Percentiles rank a stretch among this genome's conserved stretches.
Conservation (phyloP, 2,888 invertebrate species). For the Timandra comae region DNA sequence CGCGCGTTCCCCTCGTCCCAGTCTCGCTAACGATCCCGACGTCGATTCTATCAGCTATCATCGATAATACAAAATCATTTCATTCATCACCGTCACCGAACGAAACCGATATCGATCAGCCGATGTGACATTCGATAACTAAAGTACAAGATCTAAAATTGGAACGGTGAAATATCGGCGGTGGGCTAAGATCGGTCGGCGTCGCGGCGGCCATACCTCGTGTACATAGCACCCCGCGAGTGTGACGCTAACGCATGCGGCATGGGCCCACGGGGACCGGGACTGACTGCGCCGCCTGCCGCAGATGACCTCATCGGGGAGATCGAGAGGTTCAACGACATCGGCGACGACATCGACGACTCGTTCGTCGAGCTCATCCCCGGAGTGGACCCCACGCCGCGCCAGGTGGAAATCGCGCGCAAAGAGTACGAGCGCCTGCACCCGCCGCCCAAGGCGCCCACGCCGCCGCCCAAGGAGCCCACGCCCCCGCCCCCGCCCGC, state of each 20-base stretch:
- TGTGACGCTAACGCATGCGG: constrained; percentile 39
- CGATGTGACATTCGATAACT: constrained; percentile 1
- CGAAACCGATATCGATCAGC: constrained; percentile 6
- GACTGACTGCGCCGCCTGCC: constrained; percentile 47
- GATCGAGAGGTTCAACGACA: constrained; percentile 94
- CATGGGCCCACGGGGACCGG: constrained; percentile 2
- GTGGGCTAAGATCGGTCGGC: no score
- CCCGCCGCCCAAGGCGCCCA: constrained; percentile 26
- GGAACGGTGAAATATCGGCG: not conserved
- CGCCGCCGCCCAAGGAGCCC: constrained; percentile 34
- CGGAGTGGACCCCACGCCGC: constrained; percentile 68
- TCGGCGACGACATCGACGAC: constrained; percentile 94
- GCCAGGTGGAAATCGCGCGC: constrained; percentile 47
- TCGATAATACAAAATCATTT: constrained; percentile 27
- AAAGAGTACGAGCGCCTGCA: constrained; percentile 44
- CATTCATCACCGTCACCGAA: constrained; percentile 17
- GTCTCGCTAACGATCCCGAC: constrained; percentile 33
- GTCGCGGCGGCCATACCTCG: constrained; percentile 32
- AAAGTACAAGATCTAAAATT: constrained; percentile 3
- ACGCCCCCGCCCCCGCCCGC: constrained; percentile 23
- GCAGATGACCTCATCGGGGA: constrained; percentile 90
- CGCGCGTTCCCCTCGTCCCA: constrained; percentile 45
- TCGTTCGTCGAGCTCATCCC: constrained; percentile 91
- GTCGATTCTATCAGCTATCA: constrained; percentile 72
- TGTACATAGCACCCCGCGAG: constrained; percentile 34